A percentile compares a stretch with the other conserved stretches of the same genome.
These are phyloP conservation scores for Bombus confusus DNA, from an alignment of 1,140 invertebrate species.

Conservation along the genomic window DNA sequence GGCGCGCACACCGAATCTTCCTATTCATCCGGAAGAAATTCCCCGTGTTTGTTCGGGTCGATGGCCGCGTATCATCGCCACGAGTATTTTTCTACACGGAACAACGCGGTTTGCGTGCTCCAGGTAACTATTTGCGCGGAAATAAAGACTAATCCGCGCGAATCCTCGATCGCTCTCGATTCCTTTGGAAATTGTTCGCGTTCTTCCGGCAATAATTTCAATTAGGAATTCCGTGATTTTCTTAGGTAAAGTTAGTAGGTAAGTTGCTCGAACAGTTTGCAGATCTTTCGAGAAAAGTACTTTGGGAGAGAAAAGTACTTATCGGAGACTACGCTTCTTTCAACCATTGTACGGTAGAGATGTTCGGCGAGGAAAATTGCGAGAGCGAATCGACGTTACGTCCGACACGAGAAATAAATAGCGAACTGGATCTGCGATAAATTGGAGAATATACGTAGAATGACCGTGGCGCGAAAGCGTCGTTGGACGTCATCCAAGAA, in stretches of 20 bases:
- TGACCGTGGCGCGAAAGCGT: not conserved
- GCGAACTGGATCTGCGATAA: slow-evolving; percentile 56
- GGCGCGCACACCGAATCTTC: not conserved
- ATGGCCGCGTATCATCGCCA: not conserved
- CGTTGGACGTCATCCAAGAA: slow-evolving; percentile 63
- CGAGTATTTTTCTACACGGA: not conserved
- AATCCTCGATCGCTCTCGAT: not conserved
- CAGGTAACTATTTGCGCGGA: too few relatives aligned
- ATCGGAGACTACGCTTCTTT: too few relatives aligned
- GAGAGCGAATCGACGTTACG: slow-evolving; percentile 46
- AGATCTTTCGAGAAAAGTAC: not conserved
- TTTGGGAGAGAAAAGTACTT: not conserved
- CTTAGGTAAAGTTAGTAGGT: not conserved
- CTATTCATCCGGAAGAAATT: slow-evolving; percentile 22
- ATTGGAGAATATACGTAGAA: slow-evolving; percentile 49
- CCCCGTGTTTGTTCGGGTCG: not conserved
- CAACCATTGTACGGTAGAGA: too few relatives aligned
- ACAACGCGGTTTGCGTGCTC: not conserved
- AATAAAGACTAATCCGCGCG: not conserved
- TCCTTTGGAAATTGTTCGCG: not conserved
- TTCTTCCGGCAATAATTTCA: not conserved
- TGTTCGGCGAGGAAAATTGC: not conserved
- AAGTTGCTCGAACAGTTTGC: not conserved
- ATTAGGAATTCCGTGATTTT: not conserved
- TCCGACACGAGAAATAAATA: slow-evolving; percentile 55